Base-by-base conservation (phyloP, 1,140 invertebrate species). In the Heterodera carotae region DNA sequence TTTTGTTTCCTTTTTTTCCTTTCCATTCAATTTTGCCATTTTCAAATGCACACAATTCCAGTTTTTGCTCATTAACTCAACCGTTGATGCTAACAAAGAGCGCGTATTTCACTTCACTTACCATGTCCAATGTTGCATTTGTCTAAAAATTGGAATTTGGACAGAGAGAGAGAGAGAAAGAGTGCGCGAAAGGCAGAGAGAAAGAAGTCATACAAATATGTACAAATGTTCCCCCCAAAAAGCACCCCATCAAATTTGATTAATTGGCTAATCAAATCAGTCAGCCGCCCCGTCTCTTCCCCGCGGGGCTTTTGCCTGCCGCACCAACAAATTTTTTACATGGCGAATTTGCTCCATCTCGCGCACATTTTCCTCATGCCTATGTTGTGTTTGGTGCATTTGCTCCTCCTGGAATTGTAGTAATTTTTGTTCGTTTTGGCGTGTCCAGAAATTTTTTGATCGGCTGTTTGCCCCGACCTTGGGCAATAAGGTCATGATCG, bases 331-430 rank as follows among this genome's bases (percentile, higher is more conserved):
- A n/a, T n/a, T n/a, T n/a, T n/a, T 79, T 81, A 79, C 78, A 71
- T 79, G 78, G 48, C 78, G 76, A 75, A 79, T 80, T 29, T 79
- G 77, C 31, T 79, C 78, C 66, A 79, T 78, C 29, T 79, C 77
- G 33, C 78, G 78, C 27, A 79, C 71, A 31, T 43, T 80, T 60
- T 79, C 78, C 72, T 79, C 78, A 3, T 77, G 71, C 36, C 64
- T 59, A 22, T 77, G 75, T 22, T 56, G 48, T 56, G 48, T 56
- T 18, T 56, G 48, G 22, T 18, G 48, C 48, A 56, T 56, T 59
- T 75, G 27, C 74, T 75, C 18, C 31, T 75, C 22, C n/a, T n/a
- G n/a, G 10, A 22, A 34, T 29, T 77, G 15, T 71, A 22, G 10
- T 18, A 33, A 22, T 2, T 56, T 15, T 56, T 2, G 12, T 18